Percentiles rank a stretch among this genome's conserved stretches.
These are phyloP conservation scores for Prolemur simus DNA, from an alignment of 2,113 vertebrate genomes.

Conservation along the genomic window DNA sequence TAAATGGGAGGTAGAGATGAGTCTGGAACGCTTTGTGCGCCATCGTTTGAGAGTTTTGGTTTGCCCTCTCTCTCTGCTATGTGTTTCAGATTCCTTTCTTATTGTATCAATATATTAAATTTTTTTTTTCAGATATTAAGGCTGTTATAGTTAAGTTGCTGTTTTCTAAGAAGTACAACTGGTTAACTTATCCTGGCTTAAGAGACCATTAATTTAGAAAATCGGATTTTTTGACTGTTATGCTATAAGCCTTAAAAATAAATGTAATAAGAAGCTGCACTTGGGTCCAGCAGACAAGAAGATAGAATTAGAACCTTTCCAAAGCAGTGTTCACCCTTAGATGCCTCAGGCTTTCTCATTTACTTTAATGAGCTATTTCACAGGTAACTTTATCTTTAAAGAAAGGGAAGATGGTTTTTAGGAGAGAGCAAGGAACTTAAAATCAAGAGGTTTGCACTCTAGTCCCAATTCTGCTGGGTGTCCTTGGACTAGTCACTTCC, in stretches of 20 bases:
- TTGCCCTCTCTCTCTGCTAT: background rate
- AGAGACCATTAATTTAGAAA: background rate
- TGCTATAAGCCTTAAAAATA: conserved; percentile 25
- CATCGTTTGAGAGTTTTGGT: background rate
- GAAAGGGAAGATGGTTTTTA: background rate
- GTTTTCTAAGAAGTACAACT: conserved; percentile 26
- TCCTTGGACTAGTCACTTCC: background rate
- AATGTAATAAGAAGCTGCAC: background rate
- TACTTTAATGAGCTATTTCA: conserved; percentile 48
- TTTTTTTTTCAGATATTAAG: background rate
- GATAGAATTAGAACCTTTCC: background rate
- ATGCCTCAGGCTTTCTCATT: background rate
- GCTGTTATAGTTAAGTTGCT: background rate
- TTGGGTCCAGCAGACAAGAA: background rate
- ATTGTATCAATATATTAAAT: background rate
- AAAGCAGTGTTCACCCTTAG: conserved; percentile 33
- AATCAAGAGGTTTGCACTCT: background rate
- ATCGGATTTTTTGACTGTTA: background rate
- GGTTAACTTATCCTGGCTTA: background rate
- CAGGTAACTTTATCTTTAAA: conserved; percentile 11
- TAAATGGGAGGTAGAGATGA: background rate
- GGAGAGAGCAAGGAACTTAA: background rate
- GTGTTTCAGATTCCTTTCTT: background rate
- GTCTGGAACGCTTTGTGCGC: background rate
- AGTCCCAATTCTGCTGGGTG: background rate